Evolutionary conservation across 53 echinoderm and acorn worm genomes (phyloP), one percentile per base, ranked within the genome.

Genomic region (Luidia sarsii): DNA sequence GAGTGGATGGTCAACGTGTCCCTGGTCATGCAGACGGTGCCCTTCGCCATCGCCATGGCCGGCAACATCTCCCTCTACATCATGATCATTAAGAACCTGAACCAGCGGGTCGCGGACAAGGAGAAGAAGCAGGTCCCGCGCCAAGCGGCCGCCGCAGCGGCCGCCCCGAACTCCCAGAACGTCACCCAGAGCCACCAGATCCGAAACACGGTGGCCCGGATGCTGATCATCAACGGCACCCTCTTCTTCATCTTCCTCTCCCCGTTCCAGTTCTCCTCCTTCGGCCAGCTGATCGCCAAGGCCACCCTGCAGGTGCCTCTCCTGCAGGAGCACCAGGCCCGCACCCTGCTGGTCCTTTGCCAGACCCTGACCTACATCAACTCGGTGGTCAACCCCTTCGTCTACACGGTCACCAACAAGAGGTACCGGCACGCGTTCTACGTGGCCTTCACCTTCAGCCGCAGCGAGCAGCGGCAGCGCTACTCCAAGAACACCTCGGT

Each of bases 341-440:
- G 4, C 19, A 50, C 48, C 30, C 13, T 68, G 46, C 16, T 80
- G 16, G 56, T 51, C 27, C 6, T 83, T 13, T 74, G 57, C 43
- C 89, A 75, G 23, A 75, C 83, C 10, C 25, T 83, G 2, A 60
- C 77, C 7, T 89, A 83, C 59, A 5, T 83, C 39, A 89, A 89
- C 33, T 83, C 75, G 10, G 83, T 83, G 4, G 59, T 83, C 48
- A 89, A 89, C 68, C 89, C 89, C 24, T 66, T 89, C 13, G 83
- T 89, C n/a, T 89, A 89, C 72, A 89, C 83, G 20, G 83, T 64
- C 6, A 83, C 75, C 36, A 89, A 77, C 49, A 77, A 74, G 24
- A 67, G 89, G 35, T 89, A 89, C 36, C 73, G 89, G 14, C 73
- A 83, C 57, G 89, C 83, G 32, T 89, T 89, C 22, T 75, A 53